These are phyloP conservation scores for Napeogenes sylphis DNA, from an alignment of 2,888 invertebrate genomes.

Conservation along the genomic window DNA sequence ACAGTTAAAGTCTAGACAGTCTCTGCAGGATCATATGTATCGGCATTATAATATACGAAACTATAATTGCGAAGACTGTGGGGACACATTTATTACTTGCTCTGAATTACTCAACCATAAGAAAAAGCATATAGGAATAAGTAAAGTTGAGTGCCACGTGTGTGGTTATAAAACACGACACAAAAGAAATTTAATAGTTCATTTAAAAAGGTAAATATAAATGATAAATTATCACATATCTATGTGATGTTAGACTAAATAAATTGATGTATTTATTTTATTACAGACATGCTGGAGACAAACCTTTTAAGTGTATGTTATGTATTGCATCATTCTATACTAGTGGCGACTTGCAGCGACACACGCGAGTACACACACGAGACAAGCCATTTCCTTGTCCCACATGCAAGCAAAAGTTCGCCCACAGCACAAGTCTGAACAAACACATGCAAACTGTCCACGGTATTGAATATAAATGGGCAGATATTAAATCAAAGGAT, in stretches of 20 bases:
- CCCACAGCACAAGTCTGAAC: conserved; percentile 66
- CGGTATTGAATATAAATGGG: conserved; percentile 62
- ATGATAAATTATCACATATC: no score
- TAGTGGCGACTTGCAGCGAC: conserved; percentile 55
- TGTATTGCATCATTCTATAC: conserved; percentile 62
- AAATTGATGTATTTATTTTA: conserved; percentile 5
- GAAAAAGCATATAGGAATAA: conserved; percentile 53
- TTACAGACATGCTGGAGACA: conserved; percentile 66
- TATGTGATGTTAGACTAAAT: neutral
- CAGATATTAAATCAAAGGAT: conserved; percentile 43
- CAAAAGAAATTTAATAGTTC: conserved; percentile 61
- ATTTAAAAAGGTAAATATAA: conserved; percentile 58
- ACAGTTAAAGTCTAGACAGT: conserved; percentile 58
- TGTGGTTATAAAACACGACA: conserved; percentile 66
- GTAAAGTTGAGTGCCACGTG: conserved; percentile 59
- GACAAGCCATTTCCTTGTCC: conserved; percentile 67
- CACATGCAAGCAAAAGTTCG: conserved; percentile 59
- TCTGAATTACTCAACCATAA: conserved; percentile 67
- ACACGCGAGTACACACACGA: conserved; percentile 60
- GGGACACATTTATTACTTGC: conserved; percentile 66
- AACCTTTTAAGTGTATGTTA: conserved; percentile 56
- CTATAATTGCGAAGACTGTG: conserved; percentile 71
- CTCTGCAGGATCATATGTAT: conserved; percentile 60
- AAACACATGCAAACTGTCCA: conserved; percentile 68
- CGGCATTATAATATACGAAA: conserved; percentile 68